Base-by-base conservation (phyloP, 2,113 vertebrate species). In the Pituophis catenifer region DNA sequence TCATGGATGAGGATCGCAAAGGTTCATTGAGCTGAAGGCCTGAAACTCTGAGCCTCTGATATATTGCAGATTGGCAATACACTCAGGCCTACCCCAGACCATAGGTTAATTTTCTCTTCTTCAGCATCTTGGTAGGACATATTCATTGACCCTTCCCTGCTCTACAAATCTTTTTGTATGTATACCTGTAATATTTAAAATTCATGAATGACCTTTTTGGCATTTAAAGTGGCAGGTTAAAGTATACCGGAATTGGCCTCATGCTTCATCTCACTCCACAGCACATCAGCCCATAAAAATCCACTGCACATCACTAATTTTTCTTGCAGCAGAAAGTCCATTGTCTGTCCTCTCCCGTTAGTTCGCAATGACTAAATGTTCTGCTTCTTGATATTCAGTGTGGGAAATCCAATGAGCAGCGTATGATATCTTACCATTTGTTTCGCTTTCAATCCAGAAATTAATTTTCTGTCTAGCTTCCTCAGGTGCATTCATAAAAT, bases 381-480 rank as follows among this genome's bases (percentile, higher is more conserved):
- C 87, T 19, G 8, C 13, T 54, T 55, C 87, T 54, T 53, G 3
- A 5, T 17, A 50, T 65, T 62, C 26, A n/a, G 0, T 70, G 26
- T 29, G 17, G 44, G 21, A 86, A 38, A 70, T 33, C 24, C 10
- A 48, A 11, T 52, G 54, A 86, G 54, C 3, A 24, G 50, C 38
- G 38, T 4, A 23, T 29, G 38, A 52, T 62, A 92, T 1, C 92
- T 97, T 95, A 98, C 98, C 97, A 86, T 97, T 96, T 5, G 98
- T 98, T 89, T 97, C 93, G 0, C 65, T 86, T 95, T 97, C 94
- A 0, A 97, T 95, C 92, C 89, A 97, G 65, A 96, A 94, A 92
- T 98, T 98, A 88, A 98, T 97, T 17, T 97, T 91, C 92, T 87
- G 95, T 94, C 97, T 97, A 92, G 85, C 53, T 85, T 95, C 93